These are phyloP conservation scores for Trachelus tabidus DNA, from an alignment of 2,888 invertebrate genomes.

Conservation along the genomic window DNA sequence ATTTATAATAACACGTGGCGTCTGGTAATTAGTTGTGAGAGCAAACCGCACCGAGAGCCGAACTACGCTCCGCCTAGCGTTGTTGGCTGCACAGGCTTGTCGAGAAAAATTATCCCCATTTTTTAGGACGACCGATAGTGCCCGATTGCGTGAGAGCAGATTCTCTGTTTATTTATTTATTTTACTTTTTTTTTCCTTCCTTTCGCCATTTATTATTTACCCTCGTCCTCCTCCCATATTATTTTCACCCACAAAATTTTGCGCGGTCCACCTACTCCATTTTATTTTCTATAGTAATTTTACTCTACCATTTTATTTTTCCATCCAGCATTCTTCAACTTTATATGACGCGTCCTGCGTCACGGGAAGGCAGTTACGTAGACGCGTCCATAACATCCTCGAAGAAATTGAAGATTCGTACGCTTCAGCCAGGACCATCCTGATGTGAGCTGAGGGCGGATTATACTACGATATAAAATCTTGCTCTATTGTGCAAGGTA, in stretches of 20 bases:
- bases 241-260: not conserved
- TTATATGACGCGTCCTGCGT: not conserved
- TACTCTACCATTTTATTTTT: not conserved
- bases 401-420: not conserved
- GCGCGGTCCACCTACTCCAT: not conserved
- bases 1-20: constrained; percentile 65
- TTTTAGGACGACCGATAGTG: not conserved
- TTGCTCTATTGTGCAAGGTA: constrained; percentile 40
- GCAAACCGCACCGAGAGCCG: constrained; percentile 54
- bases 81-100: constrained; percentile 9
- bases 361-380: not conserved
- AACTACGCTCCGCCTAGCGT: not conserved
- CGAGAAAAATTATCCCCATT: constrained; percentile 39
- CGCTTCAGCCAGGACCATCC: not conserved
- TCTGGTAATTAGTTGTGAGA: constrained; percentile 63
- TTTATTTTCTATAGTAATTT: constrained; percentile 24
- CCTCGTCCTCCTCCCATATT: not conserved
- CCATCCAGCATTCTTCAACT: not conserved
- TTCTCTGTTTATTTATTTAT: constrained; percentile 30
- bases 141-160: not conserved
- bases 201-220: constrained; percentile 26
- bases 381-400: not conserved
- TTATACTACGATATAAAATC: constrained; percentile 35
- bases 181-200: constrained; percentile 26
- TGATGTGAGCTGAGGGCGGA: not conserved